Base-by-base conservation (phyloP, 2,888 invertebrate genomes). In the Caenorhabditis becei region DNA sequence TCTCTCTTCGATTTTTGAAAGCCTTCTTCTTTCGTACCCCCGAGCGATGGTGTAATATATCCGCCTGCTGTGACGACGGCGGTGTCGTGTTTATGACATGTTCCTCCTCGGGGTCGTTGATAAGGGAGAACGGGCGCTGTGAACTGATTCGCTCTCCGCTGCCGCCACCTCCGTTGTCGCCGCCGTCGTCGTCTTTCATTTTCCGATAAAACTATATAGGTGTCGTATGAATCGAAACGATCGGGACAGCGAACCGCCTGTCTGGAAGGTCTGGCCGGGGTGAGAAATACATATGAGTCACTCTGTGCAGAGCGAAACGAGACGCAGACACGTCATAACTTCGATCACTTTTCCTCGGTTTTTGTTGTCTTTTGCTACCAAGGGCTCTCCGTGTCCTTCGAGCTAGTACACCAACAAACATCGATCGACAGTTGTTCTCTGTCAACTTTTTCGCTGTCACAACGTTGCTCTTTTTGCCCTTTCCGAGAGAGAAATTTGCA, bases 21-120 rank as follows among this genome's bases (percentile, higher is more conserved):
- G 65, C 74, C 51, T 59, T 49, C 23, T 58, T 35, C 24, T 53
- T 37, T 53, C 71, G 24, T 71, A 54, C 54, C 62, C 24, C 54
- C 20, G 37, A 23, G 49, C 16, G 24, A 10, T 28, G 61, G 32
- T 74, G 74, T 74, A 74, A 74, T 66, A 59, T 74, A 74, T 74
- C 74, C 74, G 74, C 74, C 65, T 74, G 65, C 74, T 74, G 74
- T 74, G 74, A 74, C 63, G 74, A 56, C 66, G 59, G 35, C 66
- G 71, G 71, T 71, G 71, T 62, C 71, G 65, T 74, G 65, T 74
- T 66, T 74, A 74, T 66, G 65, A 74, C 59, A 66, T 74, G 65
- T 66, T 66, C 74, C 59, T 72, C 56, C 49, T 35, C 59, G 74
- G 74, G 74, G 74, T 74, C 74, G 74, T 56, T 74, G 74, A 74